A percentile compares a stretch with the other conserved stretches of the same genome.
Conservation (phyloP, 2,113 vertebrate genomes). For the Progne subis region DNA sequence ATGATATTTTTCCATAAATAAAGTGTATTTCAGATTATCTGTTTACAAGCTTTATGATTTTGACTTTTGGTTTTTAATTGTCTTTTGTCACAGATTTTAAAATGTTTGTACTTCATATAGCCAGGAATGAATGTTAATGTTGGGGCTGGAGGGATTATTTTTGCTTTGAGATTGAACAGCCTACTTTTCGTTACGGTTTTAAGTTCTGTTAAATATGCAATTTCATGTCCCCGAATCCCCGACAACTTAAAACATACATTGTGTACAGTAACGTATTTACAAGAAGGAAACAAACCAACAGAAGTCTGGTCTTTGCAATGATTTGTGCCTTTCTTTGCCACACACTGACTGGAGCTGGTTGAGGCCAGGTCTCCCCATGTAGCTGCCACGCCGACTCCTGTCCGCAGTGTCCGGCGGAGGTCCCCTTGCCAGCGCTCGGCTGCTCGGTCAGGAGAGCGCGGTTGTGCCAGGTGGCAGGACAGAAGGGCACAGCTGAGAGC, state of each 20-base stretch:
- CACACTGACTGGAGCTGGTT: constrained; percentile 75
- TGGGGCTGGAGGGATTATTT: constrained; percentile 65
- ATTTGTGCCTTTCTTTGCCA: constrained; percentile 84
- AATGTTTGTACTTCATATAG: constrained; percentile 77
- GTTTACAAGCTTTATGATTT: constrained; percentile 88
- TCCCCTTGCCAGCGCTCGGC: constrained; percentile 57
- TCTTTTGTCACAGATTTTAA: constrained; percentile 81
- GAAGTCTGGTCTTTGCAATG: constrained; percentile 79
- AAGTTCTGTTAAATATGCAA: constrained; percentile 80
- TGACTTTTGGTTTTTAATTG: constrained; percentile 78
- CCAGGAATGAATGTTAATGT: constrained; percentile 69
- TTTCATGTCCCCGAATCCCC: constrained; percentile 62
- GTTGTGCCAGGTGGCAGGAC: constrained; percentile 34
- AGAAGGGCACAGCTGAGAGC: constrained; percentile 43
- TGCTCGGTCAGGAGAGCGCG: constrained; percentile 30
- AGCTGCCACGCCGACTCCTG: constrained; percentile 63
- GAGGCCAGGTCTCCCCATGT: constrained; percentile 67
- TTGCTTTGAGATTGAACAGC: constrained; percentile 67
- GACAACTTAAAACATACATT: constrained; percentile 57
- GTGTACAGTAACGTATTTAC: constrained; percentile 75
- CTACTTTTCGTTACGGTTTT: constrained; percentile 65
- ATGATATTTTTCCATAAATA: constrained; percentile 87
- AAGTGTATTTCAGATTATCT: constrained; percentile 83
- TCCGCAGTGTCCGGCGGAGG: constrained; percentile 47
- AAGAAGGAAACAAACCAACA: constrained; percentile 68